Percentiles rank a stretch among this genome's conserved stretches.
Conservation (phyloP, 2,113 vertebrate genomes). For the Eira barbara region DNA sequence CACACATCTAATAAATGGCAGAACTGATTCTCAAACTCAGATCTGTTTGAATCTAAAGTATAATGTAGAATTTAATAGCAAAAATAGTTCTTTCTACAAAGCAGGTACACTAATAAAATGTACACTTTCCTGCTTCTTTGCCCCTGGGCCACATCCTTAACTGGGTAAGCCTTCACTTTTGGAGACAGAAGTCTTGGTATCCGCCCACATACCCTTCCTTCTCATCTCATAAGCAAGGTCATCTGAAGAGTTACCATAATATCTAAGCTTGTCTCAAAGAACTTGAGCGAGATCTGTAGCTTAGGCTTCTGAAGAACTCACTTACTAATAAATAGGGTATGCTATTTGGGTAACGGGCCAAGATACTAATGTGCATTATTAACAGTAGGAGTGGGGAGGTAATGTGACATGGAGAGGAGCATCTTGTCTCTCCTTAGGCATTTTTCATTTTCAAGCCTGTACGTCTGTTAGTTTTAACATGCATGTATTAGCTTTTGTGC, state of each 20-base stretch:
- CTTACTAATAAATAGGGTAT: not conserved
- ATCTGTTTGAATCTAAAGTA: not conserved
- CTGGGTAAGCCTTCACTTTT: not conserved
- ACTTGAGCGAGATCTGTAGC: not conserved
- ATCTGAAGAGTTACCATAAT: not conserved
- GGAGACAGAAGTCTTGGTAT: not conserved
- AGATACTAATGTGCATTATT: not conserved
- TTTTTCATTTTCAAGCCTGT: not conserved
- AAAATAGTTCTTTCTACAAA: conserved; percentile 12
- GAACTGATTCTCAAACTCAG: not conserved
- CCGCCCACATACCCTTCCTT: not conserved
- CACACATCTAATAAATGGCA: not conserved
- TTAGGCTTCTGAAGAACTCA: not conserved
- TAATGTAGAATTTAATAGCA: conserved; percentile 15
- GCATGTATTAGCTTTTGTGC: not conserved
- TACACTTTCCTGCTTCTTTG: not conserved
- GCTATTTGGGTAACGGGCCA: not conserved
- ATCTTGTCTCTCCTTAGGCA: not conserved
- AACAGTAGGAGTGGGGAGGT: not conserved
- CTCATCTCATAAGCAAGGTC: not conserved
- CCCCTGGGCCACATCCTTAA: not conserved
- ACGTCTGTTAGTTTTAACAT: not conserved
- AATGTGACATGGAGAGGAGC: not conserved
- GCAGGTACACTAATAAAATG: not conserved
- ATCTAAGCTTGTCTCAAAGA: not conserved